Evolutionary conservation across 2,888 invertebrate species (phyloP).

Genomic region (Venustoraphidia nigricollis): DNA sequence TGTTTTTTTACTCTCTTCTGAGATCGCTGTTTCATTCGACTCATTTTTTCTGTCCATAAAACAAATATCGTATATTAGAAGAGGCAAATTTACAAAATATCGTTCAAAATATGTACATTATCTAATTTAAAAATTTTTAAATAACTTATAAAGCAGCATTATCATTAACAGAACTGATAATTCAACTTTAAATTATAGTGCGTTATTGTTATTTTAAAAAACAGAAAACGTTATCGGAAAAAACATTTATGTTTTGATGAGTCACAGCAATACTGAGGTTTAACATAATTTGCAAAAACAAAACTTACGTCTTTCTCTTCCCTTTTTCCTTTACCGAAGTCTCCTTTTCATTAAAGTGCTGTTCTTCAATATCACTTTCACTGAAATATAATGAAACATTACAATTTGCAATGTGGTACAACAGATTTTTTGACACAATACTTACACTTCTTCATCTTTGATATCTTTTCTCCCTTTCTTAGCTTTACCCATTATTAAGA

Average conservation of each 20-base stretch:
- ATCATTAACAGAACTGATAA: too few relatives aligned
- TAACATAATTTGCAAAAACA: too few relatives aligned
- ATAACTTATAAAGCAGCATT: too few relatives aligned
- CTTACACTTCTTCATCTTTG: constrained; percentile 60
- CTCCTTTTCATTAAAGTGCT: constrained; percentile 19
- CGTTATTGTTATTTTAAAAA: too few relatives aligned
- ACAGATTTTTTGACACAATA: constrained; percentile 21
- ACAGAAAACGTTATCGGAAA: too few relatives aligned
- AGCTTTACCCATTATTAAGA: constrained; percentile 52
- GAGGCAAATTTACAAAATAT: not conserved
- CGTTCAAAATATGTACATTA: not conserved
- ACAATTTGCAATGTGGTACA: constrained; percentile 9
- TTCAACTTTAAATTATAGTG: too few relatives aligned
- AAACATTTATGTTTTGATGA: too few relatives aligned
- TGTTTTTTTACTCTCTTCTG: constrained; percentile 23
- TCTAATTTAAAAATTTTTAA: too few relatives aligned
- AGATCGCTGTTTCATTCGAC: constrained; percentile 8
- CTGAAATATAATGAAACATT: constrained; percentile 27
- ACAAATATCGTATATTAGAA: not conserved
- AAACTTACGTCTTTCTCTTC: constrained; percentile 20
- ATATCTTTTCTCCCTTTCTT: constrained; percentile 69
- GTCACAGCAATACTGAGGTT: too few relatives aligned
- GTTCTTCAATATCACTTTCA: constrained; percentile 38
- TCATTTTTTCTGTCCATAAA: constrained; percentile 9
- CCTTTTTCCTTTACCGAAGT: constrained; percentile 21